Percentiles rank a stretch among this genome's conserved stretches.
These are phyloP conservation scores for Esperia sulphurella DNA, from an alignment of 2,888 invertebrate genomes.

Conservation along the genomic window DNA sequence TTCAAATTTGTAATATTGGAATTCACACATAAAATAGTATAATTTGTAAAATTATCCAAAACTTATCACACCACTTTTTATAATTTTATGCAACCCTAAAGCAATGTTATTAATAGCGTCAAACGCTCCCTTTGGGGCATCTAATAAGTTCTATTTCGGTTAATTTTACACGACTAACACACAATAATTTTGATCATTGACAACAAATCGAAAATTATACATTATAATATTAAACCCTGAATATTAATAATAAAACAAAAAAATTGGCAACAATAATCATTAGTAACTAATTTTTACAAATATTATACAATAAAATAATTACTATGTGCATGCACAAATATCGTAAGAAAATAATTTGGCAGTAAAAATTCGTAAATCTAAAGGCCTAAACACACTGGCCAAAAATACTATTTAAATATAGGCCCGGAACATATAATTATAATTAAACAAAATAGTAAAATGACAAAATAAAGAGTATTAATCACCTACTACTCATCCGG, in stretches of 20 bases:
- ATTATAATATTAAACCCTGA: slow-evolving; percentile 77
- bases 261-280: slow-evolving; percentile 71
- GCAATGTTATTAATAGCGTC: slow-evolving; percentile 76
- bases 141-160: slow-evolving; percentile 71
- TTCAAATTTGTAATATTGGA: slow-evolving; percentile 70
- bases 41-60: slow-evolving; percentile 80
- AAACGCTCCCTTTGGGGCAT: slow-evolving; percentile 78
- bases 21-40: slow-evolving; percentile 77
- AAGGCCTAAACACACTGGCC: slow-evolving; percentile 76
- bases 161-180: slow-evolving; percentile 76
- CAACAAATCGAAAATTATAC: slow-evolving; percentile 75
- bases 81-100: slow-evolving; percentile 77
- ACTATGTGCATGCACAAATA: slow-evolving; percentile 78
- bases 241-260: slow-evolving; percentile 73
- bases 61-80: slow-evolving; percentile 78
- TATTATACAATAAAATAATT: slow-evolving; percentile 77
- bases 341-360: slow-evolving; percentile 79
- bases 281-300: slow-evolving; percentile 73
- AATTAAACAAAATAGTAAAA: slow-evolving; percentile 70
- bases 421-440: slow-evolving; percentile 68
- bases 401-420: slow-evolving; percentile 76
- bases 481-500: slow-evolving; percentile 67
- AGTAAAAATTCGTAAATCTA: slow-evolving; percentile 78
- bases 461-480: slow-evolving; percentile 74
- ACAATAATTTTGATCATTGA: slow-evolving; percentile 78